Conservation (phyloP, 2,113 vertebrate species). For the Toxotes chatareus region DNA sequence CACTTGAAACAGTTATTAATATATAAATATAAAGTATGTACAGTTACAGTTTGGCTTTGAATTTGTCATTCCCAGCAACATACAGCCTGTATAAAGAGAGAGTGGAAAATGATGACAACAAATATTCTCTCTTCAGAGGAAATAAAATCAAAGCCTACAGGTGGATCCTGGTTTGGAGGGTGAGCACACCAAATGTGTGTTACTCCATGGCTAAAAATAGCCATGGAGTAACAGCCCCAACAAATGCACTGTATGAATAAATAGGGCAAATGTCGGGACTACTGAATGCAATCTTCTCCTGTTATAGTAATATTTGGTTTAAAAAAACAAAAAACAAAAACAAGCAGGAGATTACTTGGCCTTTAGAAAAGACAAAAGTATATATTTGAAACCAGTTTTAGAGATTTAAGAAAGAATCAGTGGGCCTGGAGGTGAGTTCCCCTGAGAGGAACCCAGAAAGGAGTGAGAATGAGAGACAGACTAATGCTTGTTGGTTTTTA, state of each 20-base stretch:
- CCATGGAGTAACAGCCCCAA: too few relatives aligned
- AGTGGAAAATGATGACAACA: neutral
- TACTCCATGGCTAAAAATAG: conserved; percentile 5
- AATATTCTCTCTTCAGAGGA: neutral
- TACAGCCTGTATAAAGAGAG: conserved; percentile 5
- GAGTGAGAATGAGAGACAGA: neutral
- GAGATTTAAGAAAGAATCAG: neutral
- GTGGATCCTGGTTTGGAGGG: neutral
- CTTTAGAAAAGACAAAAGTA: neutral
- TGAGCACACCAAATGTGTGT: neutral
- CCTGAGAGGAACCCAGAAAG: neutral
- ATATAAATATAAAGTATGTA: conserved; percentile 4
- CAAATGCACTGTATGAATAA: neutral
- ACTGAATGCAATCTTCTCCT: neutral
- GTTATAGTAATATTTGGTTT: neutral
- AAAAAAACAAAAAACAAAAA: too few relatives aligned
- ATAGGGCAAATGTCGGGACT: neutral
- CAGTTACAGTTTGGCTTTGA: conserved; percentile 22
- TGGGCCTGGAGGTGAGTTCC: neutral
- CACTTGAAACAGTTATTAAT: conserved; percentile 20
- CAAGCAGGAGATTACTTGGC: neutral
- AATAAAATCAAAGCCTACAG: neutral
- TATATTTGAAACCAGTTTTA: too few relatives aligned
- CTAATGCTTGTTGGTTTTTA: neutral
- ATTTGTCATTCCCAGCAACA: neutral